Percentiles rank a stretch among this genome's conserved stretches.
Evolutionary conservation across 2,113 vertebrate genomes (phyloP).

Genomic region (Clarias magur): DNA sequence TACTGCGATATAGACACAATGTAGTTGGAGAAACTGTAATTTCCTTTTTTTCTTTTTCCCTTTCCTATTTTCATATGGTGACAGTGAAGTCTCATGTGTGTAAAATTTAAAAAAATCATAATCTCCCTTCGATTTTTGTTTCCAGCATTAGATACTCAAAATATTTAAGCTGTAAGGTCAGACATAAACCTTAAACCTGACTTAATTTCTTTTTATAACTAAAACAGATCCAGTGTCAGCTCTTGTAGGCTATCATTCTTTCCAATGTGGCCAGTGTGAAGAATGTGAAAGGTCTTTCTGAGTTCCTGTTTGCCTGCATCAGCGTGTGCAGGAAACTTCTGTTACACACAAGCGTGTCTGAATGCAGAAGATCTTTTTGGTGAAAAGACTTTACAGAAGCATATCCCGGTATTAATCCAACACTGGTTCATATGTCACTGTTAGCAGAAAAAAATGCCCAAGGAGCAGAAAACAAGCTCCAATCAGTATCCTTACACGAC

Average conservation of each 20-base stretch:
- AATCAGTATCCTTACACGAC: not conserved
- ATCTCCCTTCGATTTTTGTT: not conserved
- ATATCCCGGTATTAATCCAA: slow-evolving; percentile 62
- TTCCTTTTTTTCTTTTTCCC: too few species aligned
- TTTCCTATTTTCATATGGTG: too few species aligned
- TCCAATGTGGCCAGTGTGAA: slow-evolving; percentile 26
- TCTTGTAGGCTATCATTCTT: not conserved
- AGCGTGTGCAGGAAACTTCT: slow-evolving; percentile 45
- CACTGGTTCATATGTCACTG: slow-evolving; percentile 48
- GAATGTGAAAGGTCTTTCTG: slow-evolving; percentile 23
- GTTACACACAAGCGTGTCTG: slow-evolving; percentile 62
- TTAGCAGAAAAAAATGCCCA: slow-evolving; percentile 10
- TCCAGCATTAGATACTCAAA: not conserved
- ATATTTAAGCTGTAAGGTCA: not conserved
- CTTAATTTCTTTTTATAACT: not conserved
- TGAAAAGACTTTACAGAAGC: slow-evolving; percentile 65
- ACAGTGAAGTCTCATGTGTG: not conserved
- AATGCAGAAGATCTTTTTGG: slow-evolving; percentile 61
- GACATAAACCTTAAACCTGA: not conserved
- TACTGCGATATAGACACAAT: too few species aligned
- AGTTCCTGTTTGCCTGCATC: not conserved
- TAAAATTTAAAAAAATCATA: not conserved
- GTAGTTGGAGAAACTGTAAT: too few species aligned
- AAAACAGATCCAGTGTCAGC: slow-evolving; percentile 36
- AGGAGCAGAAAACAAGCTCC: not conserved